These are phyloP conservation scores for Cataglyphis rosenhaueri DNA, from an alignment of 2,888 invertebrate species.

Conservation along the genomic window DNA sequence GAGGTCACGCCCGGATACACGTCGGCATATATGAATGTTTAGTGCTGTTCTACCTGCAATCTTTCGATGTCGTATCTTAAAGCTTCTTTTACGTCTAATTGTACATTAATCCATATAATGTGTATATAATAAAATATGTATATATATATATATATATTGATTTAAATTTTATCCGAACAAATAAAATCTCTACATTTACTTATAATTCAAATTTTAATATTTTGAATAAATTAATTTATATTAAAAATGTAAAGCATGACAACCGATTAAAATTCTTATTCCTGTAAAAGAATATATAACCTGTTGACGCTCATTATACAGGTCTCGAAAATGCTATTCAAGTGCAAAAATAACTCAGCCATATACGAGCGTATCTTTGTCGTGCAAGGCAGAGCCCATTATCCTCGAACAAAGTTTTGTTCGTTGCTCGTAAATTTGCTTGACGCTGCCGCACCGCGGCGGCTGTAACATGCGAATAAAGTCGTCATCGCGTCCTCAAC, in stretches of 20 bases:
- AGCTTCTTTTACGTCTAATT: not conserved
- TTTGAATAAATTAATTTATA: too few relatives aligned
- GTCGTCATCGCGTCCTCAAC: constrained; percentile 57
- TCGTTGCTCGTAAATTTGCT: constrained; percentile 54
- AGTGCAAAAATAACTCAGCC: constrained; percentile 44
- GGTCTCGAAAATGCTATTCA: constrained; percentile 25
- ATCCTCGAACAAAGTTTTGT: constrained; percentile 48
- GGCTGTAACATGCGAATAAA: constrained; percentile 54
- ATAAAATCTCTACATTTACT: not conserved
- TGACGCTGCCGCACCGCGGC: constrained; percentile 43
- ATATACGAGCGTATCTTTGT: constrained; percentile 36
- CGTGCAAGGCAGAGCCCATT: constrained; percentile 30
- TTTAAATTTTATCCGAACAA: not conserved
- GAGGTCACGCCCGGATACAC: constrained; percentile 72
- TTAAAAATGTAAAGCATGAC: not conserved
- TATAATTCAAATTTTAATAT: not conserved
- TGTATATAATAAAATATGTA: not conserved
- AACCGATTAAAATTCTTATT: constrained; percentile 18
- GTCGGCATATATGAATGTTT: constrained; percentile 78
- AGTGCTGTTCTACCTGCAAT: constrained; percentile 68
- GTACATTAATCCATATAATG: not conserved
- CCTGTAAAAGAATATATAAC: constrained; percentile 22
- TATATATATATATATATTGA: not conserved
- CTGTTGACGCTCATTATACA: constrained; percentile 50
- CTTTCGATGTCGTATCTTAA: constrained; percentile 30